A percentile compares a stretch with the other conserved stretches of the same genome.
Conservation (phyloP, 2,888 invertebrate genomes). For the Drosophila mercatorum region DNA sequence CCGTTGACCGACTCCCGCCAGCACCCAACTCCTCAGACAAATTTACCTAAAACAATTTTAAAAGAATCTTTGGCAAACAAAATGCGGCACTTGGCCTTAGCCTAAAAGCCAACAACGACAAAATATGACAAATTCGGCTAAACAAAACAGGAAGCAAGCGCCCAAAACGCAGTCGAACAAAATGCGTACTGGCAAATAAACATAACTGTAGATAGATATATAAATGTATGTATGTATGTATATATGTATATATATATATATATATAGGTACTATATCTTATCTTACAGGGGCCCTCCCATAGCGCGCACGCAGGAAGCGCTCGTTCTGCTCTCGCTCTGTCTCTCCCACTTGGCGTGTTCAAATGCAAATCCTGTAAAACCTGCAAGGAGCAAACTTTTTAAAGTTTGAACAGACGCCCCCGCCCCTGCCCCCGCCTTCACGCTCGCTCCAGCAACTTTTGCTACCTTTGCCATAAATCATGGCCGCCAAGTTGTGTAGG, state of each 20-base stretch:
- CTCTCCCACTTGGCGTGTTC: slow-evolving; percentile 47
- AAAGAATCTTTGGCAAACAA: slow-evolving; percentile 48
- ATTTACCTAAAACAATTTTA: slow-evolving; percentile 47
- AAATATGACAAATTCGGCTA: slow-evolving; percentile 76
- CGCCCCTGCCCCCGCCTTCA: background rate
- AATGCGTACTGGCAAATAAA: slow-evolving; percentile 44
- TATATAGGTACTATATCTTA: slow-evolving; percentile 39
- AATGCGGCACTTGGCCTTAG: slow-evolving; percentile 60
- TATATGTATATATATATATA: background rate
- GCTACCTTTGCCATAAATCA: slow-evolving; percentile 78
- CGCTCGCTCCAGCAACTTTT: slow-evolving; percentile 51
- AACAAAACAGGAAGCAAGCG: slow-evolving; percentile 71
- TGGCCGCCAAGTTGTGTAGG: slow-evolving; percentile 68
- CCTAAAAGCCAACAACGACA: slow-evolving; percentile 61
- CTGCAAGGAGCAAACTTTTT: slow-evolving; percentile 69
- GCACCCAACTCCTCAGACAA: background rate
- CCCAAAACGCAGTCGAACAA: slow-evolving; percentile 58
- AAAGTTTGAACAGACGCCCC: slow-evolving; percentile 51
- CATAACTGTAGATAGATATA: background rate
- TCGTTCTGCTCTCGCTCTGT: slow-evolving; percentile 21
- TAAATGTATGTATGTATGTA: background rate
- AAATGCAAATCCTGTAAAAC: slow-evolving; percentile 77
- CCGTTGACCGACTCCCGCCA: background rate
- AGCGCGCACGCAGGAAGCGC: slow-evolving; percentile 16
- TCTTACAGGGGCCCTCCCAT: slow-evolving; percentile 38